phyloP scores from a whole-genome alignment of 2,113 vertebrate species.

The Glareola pratincola region DNA sequence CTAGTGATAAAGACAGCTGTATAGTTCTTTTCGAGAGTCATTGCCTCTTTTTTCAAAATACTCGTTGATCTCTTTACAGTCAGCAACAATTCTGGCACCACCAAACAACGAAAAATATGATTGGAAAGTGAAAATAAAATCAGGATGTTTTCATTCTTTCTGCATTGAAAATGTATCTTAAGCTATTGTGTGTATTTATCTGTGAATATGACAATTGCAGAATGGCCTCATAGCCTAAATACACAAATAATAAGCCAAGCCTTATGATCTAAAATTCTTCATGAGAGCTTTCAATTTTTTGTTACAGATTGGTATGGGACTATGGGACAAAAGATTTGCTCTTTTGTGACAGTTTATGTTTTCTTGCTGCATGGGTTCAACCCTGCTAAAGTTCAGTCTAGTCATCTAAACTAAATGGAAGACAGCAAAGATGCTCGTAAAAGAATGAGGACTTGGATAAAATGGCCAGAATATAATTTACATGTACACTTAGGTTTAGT shows the following conservation, averaged over 20 bases:
- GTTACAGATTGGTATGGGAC: not conserved
- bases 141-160: not conserved
- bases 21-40: not conserved
- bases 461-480: not conserved
- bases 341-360: not conserved
- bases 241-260: not conserved
- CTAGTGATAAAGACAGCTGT: not conserved
- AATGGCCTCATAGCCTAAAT: not conserved
- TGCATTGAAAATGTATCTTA: not conserved
- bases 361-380: not conserved
- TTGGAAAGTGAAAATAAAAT: not conserved
- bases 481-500: not conserved
- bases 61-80: not conserved
- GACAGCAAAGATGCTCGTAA: not conserved
- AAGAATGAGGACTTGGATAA: not conserved
- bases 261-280: not conserved
- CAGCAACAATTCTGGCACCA: not conserved
- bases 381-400: not conserved
- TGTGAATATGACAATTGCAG: not conserved
- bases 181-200: not conserved
- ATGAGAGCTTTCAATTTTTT: not conserved
- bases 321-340: accelerated
- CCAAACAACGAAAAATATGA: not conserved
- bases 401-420: not conserved
- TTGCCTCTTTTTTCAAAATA: not conserved